phyloP scores from a whole-genome alignment of 2,888 invertebrate genomes.

The Agapostemon virescens region DNA sequence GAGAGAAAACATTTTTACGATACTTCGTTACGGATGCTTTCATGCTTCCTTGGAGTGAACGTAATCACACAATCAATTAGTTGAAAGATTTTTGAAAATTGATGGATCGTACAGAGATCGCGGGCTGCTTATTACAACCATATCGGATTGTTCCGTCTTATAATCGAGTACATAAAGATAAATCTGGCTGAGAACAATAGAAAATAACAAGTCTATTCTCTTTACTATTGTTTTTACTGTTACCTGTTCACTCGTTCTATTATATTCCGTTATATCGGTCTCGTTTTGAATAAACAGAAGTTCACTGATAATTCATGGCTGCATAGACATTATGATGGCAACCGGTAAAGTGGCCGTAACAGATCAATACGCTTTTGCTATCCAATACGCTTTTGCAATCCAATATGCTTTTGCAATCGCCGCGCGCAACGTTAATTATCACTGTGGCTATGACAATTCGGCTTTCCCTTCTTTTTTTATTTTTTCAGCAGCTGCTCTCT shows the following conservation, averaged over 20 bases:
- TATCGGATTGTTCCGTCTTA: neutral
- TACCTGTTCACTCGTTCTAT: neutral
- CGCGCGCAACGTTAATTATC: slow-evolving; percentile 56
- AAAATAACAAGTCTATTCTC: neutral
- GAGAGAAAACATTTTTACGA: neutral
- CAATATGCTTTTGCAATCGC: slow-evolving; percentile 56
- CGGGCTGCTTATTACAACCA: neutral
- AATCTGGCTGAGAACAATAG: neutral
- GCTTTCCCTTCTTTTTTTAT: neutral
- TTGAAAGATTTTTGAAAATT: neutral
- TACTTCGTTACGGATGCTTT: accelerated
- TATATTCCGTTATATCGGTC: neutral
- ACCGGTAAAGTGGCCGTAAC: slow-evolving; percentile 46
- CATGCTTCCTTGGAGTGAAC: neutral
- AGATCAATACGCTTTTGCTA: slow-evolving; percentile 59
- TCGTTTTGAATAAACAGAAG: slow-evolving; percentile 39
- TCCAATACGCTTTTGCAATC: too few relatives aligned
- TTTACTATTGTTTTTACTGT: neutral
- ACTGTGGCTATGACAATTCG: slow-evolving; percentile 53
- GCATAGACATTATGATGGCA: neutral
- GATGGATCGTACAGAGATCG: neutral
- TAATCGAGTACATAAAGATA: neutral
- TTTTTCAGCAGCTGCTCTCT: neutral
- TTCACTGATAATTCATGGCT: slow-evolving; percentile 52
- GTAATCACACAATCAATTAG: neutral